Percentiles rank a stretch among this genome's conserved stretches.
These are phyloP conservation scores for Leucoraja erinaceus DNA, from an alignment of 2,113 vertebrate genomes.

Conservation along the genomic window DNA sequence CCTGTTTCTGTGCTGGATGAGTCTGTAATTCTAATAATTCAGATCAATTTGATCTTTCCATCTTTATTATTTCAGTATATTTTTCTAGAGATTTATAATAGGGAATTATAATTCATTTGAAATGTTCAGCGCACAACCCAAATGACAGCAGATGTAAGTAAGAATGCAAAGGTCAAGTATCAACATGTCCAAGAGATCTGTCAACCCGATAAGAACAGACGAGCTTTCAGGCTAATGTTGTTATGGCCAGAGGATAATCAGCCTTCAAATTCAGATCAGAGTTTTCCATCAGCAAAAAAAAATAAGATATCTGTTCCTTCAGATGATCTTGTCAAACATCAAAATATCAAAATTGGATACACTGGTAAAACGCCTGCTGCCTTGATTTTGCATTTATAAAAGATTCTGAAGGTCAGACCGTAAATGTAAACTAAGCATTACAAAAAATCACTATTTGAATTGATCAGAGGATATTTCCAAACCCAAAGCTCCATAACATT, in stretches of 20 bases:
- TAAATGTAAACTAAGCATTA: neutral
- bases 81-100: neutral
- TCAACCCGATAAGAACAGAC: neutral
- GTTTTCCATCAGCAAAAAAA: neutral
- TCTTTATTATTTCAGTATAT: neutral
- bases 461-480: neutral
- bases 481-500: neutral
- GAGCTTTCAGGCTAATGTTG: neutral
- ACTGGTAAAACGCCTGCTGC: neutral
- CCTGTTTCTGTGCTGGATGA: too few relatives aligned
- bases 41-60: neutral
- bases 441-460: neutral
- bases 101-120: neutral
- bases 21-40: neutral
- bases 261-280: neutral
- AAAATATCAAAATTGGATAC: slow-evolving; percentile 2
- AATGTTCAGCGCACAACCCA: neutral
- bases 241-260: neutral
- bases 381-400: neutral
- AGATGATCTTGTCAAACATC: slow-evolving; percentile 25
- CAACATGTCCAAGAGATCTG: neutral
- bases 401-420: neutral
- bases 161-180: neutral
- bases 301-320: neutral
- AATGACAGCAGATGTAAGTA: neutral